phyloP scores from a whole-genome alignment of 2,113 vertebrate genomes.

The Seriola dumerili region DNA sequence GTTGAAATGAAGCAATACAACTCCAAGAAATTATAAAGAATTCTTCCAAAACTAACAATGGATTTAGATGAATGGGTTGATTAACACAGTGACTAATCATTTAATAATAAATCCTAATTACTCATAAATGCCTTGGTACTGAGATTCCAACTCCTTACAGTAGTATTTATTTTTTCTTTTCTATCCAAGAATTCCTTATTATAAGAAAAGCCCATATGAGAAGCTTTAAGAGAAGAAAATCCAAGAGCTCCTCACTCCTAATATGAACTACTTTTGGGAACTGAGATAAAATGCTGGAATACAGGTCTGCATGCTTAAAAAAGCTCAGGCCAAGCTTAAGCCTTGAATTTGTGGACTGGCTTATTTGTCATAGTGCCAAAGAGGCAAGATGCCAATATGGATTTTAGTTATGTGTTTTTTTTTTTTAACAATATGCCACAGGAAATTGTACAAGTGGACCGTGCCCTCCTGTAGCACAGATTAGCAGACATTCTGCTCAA shows the following conservation, averaged over 20 bases:
- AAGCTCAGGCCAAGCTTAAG: conserved; percentile 31
- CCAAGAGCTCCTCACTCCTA: neutral
- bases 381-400: conserved; percentile 35
- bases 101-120: neutral
- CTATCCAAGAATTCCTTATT: neutral
- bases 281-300: conserved; percentile 28
- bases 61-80: conserved; percentile 21
- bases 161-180: neutral
- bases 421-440: conserved; percentile 6
- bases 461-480: conserved; percentile 25
- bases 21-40: neutral
- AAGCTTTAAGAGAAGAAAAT: neutral
- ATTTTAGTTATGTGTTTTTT: conserved; percentile 15
- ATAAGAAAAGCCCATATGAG: neutral
- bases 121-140: neutral
- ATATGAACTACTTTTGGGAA: conserved; percentile 12
- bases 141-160: neutral
- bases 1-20: conserved; percentile 1
- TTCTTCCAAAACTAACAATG: conserved; percentile 4
- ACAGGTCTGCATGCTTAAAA: conserved; percentile 24
- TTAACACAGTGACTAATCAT: conserved; percentile 13
- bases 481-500: conserved; percentile 42
- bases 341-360: conserved; percentile 32
- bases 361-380: conserved; percentile 44
- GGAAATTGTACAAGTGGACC: conserved; percentile 13